Evolutionary conservation across 2,113 vertebrate genomes (phyloP), one percentile per base, ranked within the genome.

Genomic region (Lepidiolamprologus cunningtoni): DNA sequence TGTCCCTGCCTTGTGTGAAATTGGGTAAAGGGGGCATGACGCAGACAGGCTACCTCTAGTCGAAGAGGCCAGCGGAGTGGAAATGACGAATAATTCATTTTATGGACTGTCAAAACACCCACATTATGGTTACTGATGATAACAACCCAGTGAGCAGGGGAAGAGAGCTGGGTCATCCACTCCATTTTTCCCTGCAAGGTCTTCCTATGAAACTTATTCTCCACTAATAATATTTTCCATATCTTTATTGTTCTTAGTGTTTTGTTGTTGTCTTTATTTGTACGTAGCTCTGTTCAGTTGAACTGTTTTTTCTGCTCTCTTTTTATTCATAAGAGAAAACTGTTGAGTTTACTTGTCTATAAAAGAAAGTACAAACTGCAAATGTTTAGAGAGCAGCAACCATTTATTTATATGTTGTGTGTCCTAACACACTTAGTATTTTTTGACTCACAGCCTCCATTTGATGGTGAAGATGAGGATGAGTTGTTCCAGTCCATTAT

Each of bases 401-500:
- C 19, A n/a, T 3, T 26, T 53, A 50, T 45, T 28, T 13, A 71
- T 73, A 7, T 37, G 9, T 63, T 35, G 28, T 4, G 14, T 61
- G 57, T 61, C 16, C 16, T 61, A 61, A 61, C 28, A 61, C 28
- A 10, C 8, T 63, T 63, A 19, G 19, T 37, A 23, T 87, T 23
- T 23, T 85, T 78, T 57, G 11, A 8, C 68, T 40, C 63, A 2
- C 82, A 99, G 98, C 98, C 98, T 91, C 98, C 98, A 0, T 99
- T 99, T 90, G 98, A 99, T 58, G 98, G 98, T 2, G 98, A 99
- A 89, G 98, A 99, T 8, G 98, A 99, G 88, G 98, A 99, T 0
- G 98, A 99, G 68, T 95, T 99, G 87, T 99, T 99, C 94, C 98
- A 99, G 96, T 99, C 98, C 76, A 99, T 99, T 85, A 99, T 99